These are phyloP conservation scores for Oriolus oriolus DNA, from an alignment of 2,113 vertebrate genomes.

Conservation along the genomic window DNA sequence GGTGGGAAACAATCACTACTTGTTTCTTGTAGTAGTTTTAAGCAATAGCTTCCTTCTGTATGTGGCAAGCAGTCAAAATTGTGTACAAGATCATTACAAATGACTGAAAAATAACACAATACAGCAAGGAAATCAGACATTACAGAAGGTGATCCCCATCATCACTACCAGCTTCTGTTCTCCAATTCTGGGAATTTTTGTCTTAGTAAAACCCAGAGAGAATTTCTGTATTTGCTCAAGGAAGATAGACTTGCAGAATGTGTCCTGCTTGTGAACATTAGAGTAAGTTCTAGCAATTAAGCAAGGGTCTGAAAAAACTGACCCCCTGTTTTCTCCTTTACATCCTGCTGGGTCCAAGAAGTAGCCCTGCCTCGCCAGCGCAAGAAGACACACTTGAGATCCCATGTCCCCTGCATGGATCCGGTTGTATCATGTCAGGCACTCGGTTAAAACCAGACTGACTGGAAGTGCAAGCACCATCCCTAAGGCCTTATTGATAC, in stretches of 20 bases:
- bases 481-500: background rate
- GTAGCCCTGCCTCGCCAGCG: fast-evolving
- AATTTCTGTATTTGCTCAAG: background rate
- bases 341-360: background rate
- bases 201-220: background rate
- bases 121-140: background rate
- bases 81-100: background rate
- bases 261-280: background rate
- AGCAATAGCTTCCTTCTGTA: background rate
- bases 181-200: background rate
- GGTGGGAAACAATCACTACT: background rate
- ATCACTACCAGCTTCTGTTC: background rate
- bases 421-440: fast-evolving
- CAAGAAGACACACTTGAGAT: fast-evolving
- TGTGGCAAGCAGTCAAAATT: background rate
- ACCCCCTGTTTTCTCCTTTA: background rate
- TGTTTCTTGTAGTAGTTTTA: background rate
- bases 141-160: background rate
- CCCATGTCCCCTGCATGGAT: fast-evolving
- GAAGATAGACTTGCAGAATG: background rate
- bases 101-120: background rate
- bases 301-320: background rate
- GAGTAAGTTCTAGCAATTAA: background rate
- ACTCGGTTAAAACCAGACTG: background rate
- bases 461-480: background rate